phyloP scores from a whole-genome alignment of 2,113 vertebrate species.

The Laticauda laticaudata region DNA sequence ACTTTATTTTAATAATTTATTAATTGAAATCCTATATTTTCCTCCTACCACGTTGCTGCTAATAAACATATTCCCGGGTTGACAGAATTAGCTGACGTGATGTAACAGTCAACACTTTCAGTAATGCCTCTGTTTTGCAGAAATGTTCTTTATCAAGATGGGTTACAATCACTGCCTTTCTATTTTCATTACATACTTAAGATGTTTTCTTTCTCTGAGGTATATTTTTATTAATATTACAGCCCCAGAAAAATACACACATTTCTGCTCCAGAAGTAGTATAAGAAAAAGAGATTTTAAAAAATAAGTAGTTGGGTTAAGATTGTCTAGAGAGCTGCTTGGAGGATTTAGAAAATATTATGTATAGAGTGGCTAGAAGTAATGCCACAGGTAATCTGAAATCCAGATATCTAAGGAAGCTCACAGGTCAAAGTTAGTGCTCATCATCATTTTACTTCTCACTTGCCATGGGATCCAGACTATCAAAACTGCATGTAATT shows the following conservation, averaged over 20 bases:
- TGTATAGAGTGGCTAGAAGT: background rate
- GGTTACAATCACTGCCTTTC: background rate
- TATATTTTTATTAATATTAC: background rate
- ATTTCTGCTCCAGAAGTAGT: background rate
- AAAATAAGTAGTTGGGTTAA: background rate
- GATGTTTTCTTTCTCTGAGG: background rate
- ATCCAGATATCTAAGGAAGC: background rate
- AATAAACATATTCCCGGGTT: background rate
- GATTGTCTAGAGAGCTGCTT: background rate
- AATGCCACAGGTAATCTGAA: background rate
- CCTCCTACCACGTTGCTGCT: background rate
- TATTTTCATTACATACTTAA: background rate
- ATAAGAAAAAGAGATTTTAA: background rate
- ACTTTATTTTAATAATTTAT: slow-evolving; percentile 8
- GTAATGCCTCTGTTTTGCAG: background rate
- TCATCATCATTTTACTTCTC: background rate
- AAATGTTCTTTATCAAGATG: background rate
- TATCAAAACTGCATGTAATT: background rate
- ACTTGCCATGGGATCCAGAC: background rate
- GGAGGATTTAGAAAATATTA: background rate
- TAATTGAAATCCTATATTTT: slow-evolving; percentile 1
- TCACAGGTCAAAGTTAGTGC: background rate
- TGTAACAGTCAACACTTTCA: background rate
- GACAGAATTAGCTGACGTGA: background rate
- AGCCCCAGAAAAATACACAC: background rate